Evolutionary conservation across 2,888 invertebrate genomes (phyloP).

Genomic region (Drosophila picticornis): DNA sequence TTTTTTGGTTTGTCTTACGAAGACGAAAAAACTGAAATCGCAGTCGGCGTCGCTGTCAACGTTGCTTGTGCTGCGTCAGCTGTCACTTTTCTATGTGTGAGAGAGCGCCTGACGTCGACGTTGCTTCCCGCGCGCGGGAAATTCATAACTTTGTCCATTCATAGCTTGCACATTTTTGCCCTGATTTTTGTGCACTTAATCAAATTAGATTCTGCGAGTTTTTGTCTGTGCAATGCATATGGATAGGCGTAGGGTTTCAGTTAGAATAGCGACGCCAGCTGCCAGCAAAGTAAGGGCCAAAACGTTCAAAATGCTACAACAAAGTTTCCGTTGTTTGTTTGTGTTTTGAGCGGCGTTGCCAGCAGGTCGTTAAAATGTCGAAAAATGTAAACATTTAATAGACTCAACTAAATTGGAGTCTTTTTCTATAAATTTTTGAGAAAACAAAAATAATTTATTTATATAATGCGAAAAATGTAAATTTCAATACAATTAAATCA

Average conservation of each 20-base stretch:
- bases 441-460: not conserved
- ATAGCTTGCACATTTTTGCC: conserved; percentile 57
- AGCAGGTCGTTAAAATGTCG: conserved; percentile 19
- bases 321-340: conserved; percentile 70
- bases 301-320: conserved; percentile 69
- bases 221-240: conserved; percentile 52
- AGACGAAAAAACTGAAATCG: conserved; percentile 24
- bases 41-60: conserved; percentile 41
- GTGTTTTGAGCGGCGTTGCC: conserved; percentile 69
- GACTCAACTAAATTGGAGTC: conserved; percentile 32
- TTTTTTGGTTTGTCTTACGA: conserved; percentile 37
- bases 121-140: conserved; percentile 84
- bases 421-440: conserved; percentile 2
- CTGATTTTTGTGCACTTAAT: conserved; percentile 63
- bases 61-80: conserved; percentile 53
- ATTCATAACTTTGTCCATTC: conserved; percentile 63
- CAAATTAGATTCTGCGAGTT: conserved; percentile 77
- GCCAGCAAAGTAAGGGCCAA: conserved; percentile 68
- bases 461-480: not conserved
- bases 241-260: conserved; percentile 56
- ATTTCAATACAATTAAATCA: not conserved
- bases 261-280: conserved; percentile 54
- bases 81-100: conserved; percentile 51
- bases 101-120: conserved; percentile 54
- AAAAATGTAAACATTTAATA: conserved; percentile 39